Conservation (phyloP, 2,888 invertebrate genomes). For the Zaprionus obscuricornis region DNA sequence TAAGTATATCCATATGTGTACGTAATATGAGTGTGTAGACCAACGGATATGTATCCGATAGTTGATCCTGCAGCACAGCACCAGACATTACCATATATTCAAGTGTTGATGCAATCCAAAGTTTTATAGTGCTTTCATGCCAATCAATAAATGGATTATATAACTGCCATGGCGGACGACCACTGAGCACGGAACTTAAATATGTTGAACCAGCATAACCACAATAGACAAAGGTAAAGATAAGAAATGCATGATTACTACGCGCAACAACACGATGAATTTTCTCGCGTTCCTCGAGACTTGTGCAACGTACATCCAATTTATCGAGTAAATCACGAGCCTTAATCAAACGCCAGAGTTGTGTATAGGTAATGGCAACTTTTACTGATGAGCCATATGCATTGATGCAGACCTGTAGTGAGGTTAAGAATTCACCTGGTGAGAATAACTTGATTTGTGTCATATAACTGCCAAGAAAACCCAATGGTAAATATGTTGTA, state of each 20-base stretch:
- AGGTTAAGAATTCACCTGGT: slow-evolving; percentile 68
- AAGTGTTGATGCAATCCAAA: slow-evolving; percentile 50
- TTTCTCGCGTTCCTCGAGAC: slow-evolving; percentile 46
- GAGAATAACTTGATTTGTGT: slow-evolving; percentile 53
- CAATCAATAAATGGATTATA: slow-evolving; percentile 71
- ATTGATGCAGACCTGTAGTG: slow-evolving; percentile 68
- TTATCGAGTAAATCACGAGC: slow-evolving; percentile 53
- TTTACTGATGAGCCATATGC: slow-evolving; percentile 65
- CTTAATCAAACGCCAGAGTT: slow-evolving; percentile 54
- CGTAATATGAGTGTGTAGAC: slow-evolving; percentile 62
- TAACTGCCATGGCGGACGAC: slow-evolving; percentile 67
- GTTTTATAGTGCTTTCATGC: slow-evolving; percentile 40
- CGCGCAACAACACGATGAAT: slow-evolving; percentile 58
- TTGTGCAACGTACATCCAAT: slow-evolving; percentile 56
- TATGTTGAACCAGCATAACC: slow-evolving; percentile 58
- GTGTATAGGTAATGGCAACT: slow-evolving; percentile 46
- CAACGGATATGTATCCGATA: slow-evolving; percentile 60
- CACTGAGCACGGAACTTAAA: slow-evolving; percentile 50
- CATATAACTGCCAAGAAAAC: slow-evolving; percentile 56
- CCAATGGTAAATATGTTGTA: slow-evolving; percentile 54
- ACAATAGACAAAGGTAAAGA: slow-evolving; percentile 58
- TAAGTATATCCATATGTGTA: slow-evolving; percentile 58
- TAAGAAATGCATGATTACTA: slow-evolving; percentile 52
- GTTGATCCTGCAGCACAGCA: slow-evolving; percentile 63
- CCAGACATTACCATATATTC: slow-evolving; percentile 62